Percentiles rank a stretch among this genome's conserved stretches.
Evolutionary conservation across 2,888 invertebrate species (phyloP).

Genomic region (Oscheius onirici): DNA sequence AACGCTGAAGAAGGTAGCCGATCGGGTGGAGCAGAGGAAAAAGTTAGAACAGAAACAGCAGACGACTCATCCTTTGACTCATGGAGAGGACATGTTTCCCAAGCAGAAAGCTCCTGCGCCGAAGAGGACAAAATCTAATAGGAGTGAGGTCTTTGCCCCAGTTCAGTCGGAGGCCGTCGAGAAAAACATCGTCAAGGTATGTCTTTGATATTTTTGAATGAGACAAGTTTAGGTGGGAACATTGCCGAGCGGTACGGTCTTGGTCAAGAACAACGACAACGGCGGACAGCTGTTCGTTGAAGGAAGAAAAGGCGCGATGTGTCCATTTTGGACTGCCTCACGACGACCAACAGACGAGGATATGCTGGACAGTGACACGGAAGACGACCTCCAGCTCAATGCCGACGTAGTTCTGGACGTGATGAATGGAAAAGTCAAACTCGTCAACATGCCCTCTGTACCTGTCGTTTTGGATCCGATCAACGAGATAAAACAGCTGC

Average conservation of each 20-base stretch:
- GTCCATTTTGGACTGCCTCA: conserved; percentile 12
- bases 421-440: conserved; percentile 34
- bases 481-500: conserved; percentile 18
- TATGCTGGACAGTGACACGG: conserved; percentile 29
- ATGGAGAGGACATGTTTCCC: conserved; percentile 27
- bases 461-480: conserved; percentile 39
- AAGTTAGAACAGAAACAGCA: background rate
- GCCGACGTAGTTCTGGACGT: conserved; percentile 45
- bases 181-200: background rate
- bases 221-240: background rate
- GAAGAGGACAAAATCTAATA: background rate
- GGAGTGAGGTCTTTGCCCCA: background rate
- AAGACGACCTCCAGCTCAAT: conserved; percentile 44
- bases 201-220: no score
- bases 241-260: background rate
- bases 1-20: conserved; percentile 20
- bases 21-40: conserved; percentile 3
- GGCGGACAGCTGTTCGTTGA: conserved; percentile 11
- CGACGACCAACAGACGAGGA: conserved; percentile 21
- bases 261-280: conserved; percentile 24
- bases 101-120: background rate
- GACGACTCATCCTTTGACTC: background rate
- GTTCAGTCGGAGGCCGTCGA: background rate
- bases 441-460: conserved; percentile 37
- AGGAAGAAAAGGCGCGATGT: background rate